phyloP scores from a whole-genome alignment of 2,113 vertebrate genomes.

The Martes martes region DNA sequence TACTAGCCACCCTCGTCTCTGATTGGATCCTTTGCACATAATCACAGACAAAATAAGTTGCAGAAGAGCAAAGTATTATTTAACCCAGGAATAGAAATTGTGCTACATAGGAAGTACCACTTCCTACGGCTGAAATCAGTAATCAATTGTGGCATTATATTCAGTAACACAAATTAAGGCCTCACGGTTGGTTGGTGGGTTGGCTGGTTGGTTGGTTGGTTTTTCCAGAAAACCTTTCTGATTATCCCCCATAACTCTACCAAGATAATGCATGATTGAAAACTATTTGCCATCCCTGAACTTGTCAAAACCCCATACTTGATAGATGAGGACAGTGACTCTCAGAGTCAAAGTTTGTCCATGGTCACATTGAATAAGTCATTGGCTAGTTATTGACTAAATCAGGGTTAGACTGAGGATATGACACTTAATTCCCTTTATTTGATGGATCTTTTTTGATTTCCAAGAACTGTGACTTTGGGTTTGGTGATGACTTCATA shows the following conservation, averaged over 20 bases:
- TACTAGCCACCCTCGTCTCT: not conserved
- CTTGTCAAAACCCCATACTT: not conserved
- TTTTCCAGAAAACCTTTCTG: not conserved
- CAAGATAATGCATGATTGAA: not conserved
- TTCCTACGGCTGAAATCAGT: not conserved
- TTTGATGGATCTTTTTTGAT: not conserved
- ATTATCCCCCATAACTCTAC: not conserved
- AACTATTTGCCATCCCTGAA: not conserved
- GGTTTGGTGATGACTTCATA: not conserved
- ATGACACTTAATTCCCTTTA: not conserved
- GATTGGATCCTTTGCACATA: not conserved
- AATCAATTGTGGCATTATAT: not conserved
- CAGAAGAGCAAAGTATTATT: not conserved
- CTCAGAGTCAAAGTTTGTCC: not conserved
- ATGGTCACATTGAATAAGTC: not conserved
- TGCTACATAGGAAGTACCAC: not conserved
- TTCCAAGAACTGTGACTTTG: not conserved
- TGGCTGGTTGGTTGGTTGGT: not conserved
- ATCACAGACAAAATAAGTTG: not conserved
- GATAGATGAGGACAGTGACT: not conserved
- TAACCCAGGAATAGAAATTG: not conserved
- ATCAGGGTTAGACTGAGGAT: not conserved
- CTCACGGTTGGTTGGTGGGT: not conserved
- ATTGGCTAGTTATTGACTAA: not conserved
- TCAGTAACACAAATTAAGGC: not conserved